Evolutionary conservation across 1,140 invertebrate genomes (phyloP).

Genomic region (Scaptomyza graminum): DNA sequence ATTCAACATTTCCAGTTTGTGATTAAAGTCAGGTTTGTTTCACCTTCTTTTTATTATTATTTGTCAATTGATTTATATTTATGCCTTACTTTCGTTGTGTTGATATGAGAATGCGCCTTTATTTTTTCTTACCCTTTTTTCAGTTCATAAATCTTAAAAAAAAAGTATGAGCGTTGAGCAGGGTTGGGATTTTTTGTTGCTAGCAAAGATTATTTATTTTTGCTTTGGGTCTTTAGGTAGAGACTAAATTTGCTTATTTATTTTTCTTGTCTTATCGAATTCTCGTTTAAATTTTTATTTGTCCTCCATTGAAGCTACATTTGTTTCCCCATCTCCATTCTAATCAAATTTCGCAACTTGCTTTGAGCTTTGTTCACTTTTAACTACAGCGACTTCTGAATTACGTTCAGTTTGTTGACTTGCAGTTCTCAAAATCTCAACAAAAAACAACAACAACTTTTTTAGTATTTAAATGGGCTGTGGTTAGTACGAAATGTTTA

Average conservation of each 20-base stretch:
- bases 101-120: constrained; percentile 40
- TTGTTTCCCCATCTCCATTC: background rate
- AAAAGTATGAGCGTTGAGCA: too few relatives aligned
- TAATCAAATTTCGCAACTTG: background rate
- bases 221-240: background rate
- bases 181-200: background rate
- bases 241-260: too few relatives aligned
- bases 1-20: constrained; percentile 47
- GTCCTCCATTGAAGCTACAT: background rate
- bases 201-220: background rate
- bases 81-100: constrained; percentile 49
- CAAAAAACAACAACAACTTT: constrained; percentile 1
- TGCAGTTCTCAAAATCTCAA: background rate
- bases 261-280: background rate
- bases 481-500: constrained; percentile 40
- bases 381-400: background rate
- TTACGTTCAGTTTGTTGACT: constrained; percentile 19
- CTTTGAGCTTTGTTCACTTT: background rate
- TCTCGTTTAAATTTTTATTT: background rate
- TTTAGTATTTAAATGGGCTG: constrained; percentile 7
- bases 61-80: constrained; percentile 33
- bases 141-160: background rate
- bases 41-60: constrained; percentile 33
- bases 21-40: constrained; percentile 51
- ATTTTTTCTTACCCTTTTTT: constrained; percentile 7